A percentile compares a stretch with the other conserved stretches of the same genome.
Conservation (phyloP, 2,888 invertebrate species). For the Ormia ochracea region DNA sequence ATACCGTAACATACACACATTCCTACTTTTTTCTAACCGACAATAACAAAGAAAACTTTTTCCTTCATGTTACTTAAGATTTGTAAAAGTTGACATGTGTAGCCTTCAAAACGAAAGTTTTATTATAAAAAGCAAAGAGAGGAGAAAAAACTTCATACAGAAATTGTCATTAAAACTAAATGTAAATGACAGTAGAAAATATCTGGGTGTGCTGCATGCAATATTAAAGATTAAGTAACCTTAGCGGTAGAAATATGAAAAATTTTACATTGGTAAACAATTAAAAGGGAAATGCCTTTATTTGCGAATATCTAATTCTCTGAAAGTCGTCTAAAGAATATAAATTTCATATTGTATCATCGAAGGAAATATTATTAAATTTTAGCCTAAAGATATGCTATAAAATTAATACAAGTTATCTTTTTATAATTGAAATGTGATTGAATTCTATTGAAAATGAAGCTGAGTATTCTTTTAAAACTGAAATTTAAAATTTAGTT, state of each 20-base stretch:
- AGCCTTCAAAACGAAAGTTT: constrained; percentile 6
- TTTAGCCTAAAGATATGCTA: too few species aligned
- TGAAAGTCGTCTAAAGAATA: too few species aligned
- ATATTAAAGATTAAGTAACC: background rate
- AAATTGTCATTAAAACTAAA: constrained; percentile 37
- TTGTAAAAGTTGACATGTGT: constrained; percentile 27
- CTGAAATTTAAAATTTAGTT: too few species aligned
- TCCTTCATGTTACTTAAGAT: background rate
- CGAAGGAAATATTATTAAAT: too few species aligned
- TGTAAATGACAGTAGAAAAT: background rate
- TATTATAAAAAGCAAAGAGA: too few species aligned
- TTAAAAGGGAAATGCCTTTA: constrained; percentile 27
- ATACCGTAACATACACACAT: background rate
- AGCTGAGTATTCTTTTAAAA: too few species aligned
- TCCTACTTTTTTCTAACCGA: background rate
- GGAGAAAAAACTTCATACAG: too few species aligned
- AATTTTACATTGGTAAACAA: constrained; percentile 5
- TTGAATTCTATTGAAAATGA: too few species aligned
- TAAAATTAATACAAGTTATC: too few species aligned
- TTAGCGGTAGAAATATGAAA: background rate
- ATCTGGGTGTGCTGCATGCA: background rate
- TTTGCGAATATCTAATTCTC: background rate
- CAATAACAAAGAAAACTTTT: background rate
- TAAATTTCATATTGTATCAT: background rate
- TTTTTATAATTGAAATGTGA: too few species aligned